Conservation (phyloP, 2,113 vertebrate species). For the Conger conger region DNA sequence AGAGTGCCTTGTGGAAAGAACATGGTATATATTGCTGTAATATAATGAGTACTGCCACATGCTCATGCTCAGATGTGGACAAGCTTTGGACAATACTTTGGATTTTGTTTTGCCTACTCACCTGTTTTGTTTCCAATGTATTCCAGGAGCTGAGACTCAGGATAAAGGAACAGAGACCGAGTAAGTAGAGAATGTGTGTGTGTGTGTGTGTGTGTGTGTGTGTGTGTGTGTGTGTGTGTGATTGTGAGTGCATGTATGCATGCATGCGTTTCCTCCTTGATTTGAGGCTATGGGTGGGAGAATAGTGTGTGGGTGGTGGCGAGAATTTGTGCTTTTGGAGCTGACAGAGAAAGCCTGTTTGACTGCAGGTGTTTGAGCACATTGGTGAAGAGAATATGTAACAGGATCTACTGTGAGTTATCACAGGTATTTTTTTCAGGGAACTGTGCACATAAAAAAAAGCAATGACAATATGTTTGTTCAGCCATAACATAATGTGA, state of each 20-base stretch:
- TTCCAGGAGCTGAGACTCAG: constrained; percentile 23
- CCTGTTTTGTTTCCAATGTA: constrained; percentile 38
- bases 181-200: constrained; percentile 43
- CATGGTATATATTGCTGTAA: not conserved
- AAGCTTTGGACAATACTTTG: not conserved
- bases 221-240: not conserved
- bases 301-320: no score
- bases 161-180: constrained; percentile 46
- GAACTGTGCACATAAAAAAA: not conserved
- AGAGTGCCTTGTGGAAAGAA: not conserved
- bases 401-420: not conserved
- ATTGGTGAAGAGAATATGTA: not conserved
- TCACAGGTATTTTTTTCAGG: not conserved
- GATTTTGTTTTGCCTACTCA: not conserved
- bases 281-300: not conserved
- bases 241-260: not conserved
- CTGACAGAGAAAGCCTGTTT: no score
- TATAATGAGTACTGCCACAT: not conserved
- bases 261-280: not conserved
- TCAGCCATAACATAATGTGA: not conserved
- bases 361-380: not conserved
- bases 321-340: no score
- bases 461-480: not conserved
- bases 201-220: not conserved
- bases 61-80: no score